These are phyloP conservation scores for Meriones psammophilus DNA, from an alignment of 2,797 vertebrate genomes.

Conservation along the genomic window DNA sequence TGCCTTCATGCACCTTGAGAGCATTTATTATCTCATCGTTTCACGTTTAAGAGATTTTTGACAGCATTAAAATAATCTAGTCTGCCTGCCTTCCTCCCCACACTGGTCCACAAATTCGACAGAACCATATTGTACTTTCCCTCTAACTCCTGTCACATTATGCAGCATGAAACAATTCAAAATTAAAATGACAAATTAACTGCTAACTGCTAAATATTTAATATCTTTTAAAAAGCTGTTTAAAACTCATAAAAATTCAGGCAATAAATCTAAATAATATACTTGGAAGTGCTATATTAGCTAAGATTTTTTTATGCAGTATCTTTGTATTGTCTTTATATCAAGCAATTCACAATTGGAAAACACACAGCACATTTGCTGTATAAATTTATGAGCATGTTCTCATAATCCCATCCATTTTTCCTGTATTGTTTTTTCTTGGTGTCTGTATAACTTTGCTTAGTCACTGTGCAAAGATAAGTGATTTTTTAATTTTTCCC, in stretches of 20 bases:
- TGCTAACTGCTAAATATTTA: constrained; percentile 83
- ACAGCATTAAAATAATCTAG: not conserved
- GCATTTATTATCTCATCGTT: not conserved
- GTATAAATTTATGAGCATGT: constrained; percentile 81
- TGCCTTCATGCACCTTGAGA: not conserved
- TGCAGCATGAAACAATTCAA: constrained; percentile 58
- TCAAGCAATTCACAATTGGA: constrained; percentile 63
- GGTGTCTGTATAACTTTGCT: constrained; percentile 77
- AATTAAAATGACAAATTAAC: constrained; percentile 85
- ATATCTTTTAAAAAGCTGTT: constrained; percentile 73
- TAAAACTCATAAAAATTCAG: constrained; percentile 75
- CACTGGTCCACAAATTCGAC: not conserved
- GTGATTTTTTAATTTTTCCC: constrained; percentile 71
- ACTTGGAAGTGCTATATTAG: constrained; percentile 76
- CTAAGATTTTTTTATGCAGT: constrained; percentile 59
- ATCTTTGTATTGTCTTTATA: constrained; percentile 76
- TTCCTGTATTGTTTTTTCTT: constrained; percentile 78
- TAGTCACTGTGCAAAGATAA: constrained; percentile 72
- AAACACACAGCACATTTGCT: constrained; percentile 66
- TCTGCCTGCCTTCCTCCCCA: not conserved
- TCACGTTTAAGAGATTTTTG: not conserved
- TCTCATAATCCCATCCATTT: constrained; percentile 78
- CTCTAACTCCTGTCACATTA: constrained; percentile 22
- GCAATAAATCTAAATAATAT: constrained; percentile 76
- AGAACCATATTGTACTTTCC: not conserved